Percentiles rank a stretch among this genome's conserved stretches.
phyloP scores from a whole-genome alignment of 2,797 vertebrate genomes.

The Astyanax mexicanus region DNA sequence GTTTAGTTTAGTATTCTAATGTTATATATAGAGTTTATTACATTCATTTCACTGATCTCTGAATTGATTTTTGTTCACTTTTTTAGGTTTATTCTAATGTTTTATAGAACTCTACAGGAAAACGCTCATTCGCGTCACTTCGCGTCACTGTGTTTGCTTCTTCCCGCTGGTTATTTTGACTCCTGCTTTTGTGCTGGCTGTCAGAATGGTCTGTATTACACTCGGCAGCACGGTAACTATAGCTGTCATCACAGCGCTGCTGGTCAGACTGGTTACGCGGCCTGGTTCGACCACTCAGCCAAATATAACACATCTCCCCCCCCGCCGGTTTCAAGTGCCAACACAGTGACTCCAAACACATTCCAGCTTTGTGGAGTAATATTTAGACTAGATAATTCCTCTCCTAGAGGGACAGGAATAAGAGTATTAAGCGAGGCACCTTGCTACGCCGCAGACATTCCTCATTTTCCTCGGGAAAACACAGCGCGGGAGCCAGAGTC shows the following conservation, averaged over 20 bases:
- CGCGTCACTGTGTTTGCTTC: no score
- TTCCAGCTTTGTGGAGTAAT: slow-evolving; percentile 46
- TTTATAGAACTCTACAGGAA: no score
- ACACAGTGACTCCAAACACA: slow-evolving; percentile 21
- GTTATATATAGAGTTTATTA: no score
- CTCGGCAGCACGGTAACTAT: neutral
- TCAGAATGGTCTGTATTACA: slow-evolving; percentile 11
- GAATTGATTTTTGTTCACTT: no score
- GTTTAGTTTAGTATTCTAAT: no score
- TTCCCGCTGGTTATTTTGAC: slow-evolving; percentile 33
- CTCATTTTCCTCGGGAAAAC: slow-evolving; percentile 19
- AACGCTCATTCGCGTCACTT: no score
- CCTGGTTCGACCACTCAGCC: slow-evolving; percentile 31
- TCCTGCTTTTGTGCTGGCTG: neutral
- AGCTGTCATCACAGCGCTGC: slow-evolving; percentile 10
- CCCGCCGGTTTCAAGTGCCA: slow-evolving; percentile 28
- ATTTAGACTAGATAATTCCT: slow-evolving; percentile 43
- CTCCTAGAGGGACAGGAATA: slow-evolving; percentile 24
- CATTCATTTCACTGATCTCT: no score
- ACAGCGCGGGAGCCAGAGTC: slow-evolving; percentile 31
- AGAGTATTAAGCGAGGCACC: neutral
- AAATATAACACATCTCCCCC: slow-evolving; percentile 35
- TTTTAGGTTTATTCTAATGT: no score
- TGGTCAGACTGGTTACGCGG: slow-evolving; percentile 14
- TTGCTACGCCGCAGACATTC: neutral